phyloP scores from a whole-genome alignment of 2,797 vertebrate species.

The Sebastes iracundus region DNA sequence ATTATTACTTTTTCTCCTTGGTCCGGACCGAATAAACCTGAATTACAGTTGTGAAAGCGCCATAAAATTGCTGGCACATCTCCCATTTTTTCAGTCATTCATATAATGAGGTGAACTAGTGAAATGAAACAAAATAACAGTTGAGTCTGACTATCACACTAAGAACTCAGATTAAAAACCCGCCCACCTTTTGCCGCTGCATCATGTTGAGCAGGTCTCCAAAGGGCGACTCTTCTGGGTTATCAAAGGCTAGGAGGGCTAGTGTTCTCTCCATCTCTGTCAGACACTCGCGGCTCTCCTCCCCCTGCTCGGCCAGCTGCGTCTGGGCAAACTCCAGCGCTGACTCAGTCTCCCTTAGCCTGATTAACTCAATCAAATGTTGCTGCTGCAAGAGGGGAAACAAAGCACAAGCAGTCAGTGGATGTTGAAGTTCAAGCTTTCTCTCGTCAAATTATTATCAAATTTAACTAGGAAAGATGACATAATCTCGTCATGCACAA shows the following conservation, averaged over 20 bases:
- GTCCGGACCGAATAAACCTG: not conserved
- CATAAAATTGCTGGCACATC: not conserved
- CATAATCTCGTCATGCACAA: not conserved
- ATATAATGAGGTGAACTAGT: not conserved
- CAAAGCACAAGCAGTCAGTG: not conserved
- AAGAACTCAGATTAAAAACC: not conserved
- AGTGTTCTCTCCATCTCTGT: conserved; percentile 97
- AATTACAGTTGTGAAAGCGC: not conserved
- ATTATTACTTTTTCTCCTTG: not conserved
- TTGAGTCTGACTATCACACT: not conserved
- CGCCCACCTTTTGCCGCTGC: conserved; percentile 94
- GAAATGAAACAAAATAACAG: not conserved
- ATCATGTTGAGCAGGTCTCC: conserved; percentile 97
- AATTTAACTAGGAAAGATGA: not conserved
- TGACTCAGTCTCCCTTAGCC: conserved; percentile 95
- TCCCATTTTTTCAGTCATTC: not conserved
- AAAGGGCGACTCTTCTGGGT: conserved; percentile 95
- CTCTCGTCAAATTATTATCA: not conserved
- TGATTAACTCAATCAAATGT: conserved; percentile 96
- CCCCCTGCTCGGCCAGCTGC: conserved; percentile 95
- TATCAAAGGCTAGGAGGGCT: conserved; percentile 95
- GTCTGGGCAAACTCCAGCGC: conserved; percentile 98
- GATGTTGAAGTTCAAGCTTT: not conserved
- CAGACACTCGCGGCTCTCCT: conserved; percentile 96
- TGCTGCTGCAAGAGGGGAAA: conserved; percentile 87